Conservation (phyloP, 2,797 vertebrate genomes). For the Nothura maculosa region DNA sequence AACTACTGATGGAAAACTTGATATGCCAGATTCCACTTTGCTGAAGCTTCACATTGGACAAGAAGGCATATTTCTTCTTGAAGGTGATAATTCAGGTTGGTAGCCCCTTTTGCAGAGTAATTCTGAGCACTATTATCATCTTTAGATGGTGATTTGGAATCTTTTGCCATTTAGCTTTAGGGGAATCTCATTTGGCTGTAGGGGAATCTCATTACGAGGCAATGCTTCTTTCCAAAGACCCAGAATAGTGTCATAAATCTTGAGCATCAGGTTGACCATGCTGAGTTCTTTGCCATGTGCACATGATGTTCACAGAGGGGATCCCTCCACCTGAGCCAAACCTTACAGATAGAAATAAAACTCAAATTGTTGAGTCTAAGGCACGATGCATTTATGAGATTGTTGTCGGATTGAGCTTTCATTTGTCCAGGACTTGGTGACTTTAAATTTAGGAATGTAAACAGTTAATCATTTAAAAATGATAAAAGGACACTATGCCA, state of each 20-base stretch:
- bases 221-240: neutral
- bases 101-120: neutral
- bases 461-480: neutral
- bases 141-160: neutral
- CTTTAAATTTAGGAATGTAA: neutral
- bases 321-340: neutral
- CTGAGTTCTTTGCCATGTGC: neutral
- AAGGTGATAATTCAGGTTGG: neutral
- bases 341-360: neutral
- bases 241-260: neutral
- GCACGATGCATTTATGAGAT: neutral
- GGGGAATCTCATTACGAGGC: neutral
- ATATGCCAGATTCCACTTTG: neutral
- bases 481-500: neutral
- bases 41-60: neutral
- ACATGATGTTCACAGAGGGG: neutral
- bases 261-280: neutral
- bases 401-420: neutral
- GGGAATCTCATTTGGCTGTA: neutral
- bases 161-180: neutral
- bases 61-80: neutral
- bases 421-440: neutral
- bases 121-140: neutral
- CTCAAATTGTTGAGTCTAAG: fast-evolving
- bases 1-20: neutral